Percentiles rank a stretch among this genome's conserved stretches.
Conservation (phyloP, 37 sponge, comb jelly and placozoan genomes). For the Chondrosia reniformis region DNA sequence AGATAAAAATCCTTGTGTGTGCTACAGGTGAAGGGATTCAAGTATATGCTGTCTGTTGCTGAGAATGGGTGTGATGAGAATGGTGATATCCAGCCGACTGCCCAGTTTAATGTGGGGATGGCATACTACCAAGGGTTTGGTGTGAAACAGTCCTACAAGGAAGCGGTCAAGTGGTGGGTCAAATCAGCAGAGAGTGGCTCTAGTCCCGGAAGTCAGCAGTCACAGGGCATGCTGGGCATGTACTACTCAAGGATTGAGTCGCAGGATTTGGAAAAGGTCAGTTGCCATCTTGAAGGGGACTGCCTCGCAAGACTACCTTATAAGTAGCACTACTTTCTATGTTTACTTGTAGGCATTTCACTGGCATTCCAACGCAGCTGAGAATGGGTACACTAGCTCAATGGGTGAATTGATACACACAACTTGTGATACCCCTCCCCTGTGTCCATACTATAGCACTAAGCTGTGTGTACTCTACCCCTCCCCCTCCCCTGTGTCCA, state of each 20-base stretch:
- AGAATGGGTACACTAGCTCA: slow-evolving; percentile 65
- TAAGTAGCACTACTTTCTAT: neutral
- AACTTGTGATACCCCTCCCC: neutral
- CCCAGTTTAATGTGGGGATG: slow-evolving; percentile 84
- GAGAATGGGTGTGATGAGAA: slow-evolving; percentile 36
- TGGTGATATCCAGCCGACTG: slow-evolving; percentile 50
- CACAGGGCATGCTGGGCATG: slow-evolving; percentile 84
- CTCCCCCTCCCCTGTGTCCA: no score
- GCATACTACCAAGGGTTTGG: slow-evolving; percentile 90
- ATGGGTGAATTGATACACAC: slow-evolving; percentile 51
- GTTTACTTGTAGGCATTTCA: slow-evolving; percentile 54
- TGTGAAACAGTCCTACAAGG: slow-evolving; percentile 58
- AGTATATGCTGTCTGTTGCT: slow-evolving; percentile 66
- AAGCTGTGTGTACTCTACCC: no score
- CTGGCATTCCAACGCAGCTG: slow-evolving; percentile 86
- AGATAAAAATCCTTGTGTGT: neutral
- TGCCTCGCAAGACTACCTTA: neutral
- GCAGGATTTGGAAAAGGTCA: slow-evolving; percentile 54
- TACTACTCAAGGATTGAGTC: slow-evolving; percentile 73
- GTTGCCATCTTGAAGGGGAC: neutral
- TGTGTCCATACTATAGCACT: no score
- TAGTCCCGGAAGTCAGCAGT: slow-evolving; percentile 55
- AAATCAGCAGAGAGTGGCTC: slow-evolving; percentile 39
- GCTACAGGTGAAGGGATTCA: slow-evolving; percentile 61
- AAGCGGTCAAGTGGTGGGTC: slow-evolving; percentile 71